A percentile compares a stretch with the other conserved stretches of the same genome.
Conservation (phyloP, 1,140 invertebrate genomes). For the Drosophila nebulosa region DNA sequence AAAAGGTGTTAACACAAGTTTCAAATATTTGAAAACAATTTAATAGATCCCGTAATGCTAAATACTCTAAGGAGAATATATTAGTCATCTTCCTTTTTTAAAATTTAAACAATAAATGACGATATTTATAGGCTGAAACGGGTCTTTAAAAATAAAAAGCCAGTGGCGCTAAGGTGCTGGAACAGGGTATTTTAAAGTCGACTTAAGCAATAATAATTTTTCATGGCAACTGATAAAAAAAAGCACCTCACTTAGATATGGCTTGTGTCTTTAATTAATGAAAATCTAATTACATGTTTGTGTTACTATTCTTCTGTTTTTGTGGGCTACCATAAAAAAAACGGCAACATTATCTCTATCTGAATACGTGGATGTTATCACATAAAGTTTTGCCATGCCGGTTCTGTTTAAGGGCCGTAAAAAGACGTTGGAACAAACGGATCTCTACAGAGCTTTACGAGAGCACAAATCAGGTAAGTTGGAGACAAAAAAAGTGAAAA, state of each 20-base stretch:
- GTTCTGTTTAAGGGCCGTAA: conserved; percentile 82
- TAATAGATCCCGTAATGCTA: too few relatives aligned
- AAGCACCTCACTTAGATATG: neutral
- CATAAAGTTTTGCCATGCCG: conserved; percentile 81
- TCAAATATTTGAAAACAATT: too few relatives aligned
- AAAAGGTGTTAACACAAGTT: too few relatives aligned
- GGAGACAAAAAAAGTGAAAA: neutral
- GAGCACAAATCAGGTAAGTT: conserved; percentile 83
- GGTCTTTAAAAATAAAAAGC: too few relatives aligned
- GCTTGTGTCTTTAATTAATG: neutral
- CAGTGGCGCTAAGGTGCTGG: too few relatives aligned
- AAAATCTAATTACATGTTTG: neutral
- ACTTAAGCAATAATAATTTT: neutral
- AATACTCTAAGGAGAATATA: too few relatives aligned
- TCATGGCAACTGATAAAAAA: neutral
- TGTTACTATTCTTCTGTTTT: neutral
- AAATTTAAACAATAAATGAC: too few relatives aligned
- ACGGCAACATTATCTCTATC: neutral
- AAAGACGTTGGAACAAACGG: conserved; percentile 82
- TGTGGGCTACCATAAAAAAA: neutral
- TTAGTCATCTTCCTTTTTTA: too few relatives aligned
- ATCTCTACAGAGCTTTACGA: conserved; percentile 83
- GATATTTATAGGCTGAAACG: too few relatives aligned
- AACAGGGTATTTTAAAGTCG: too few relatives aligned
- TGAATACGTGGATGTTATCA: neutral